Evolutionary conservation across 1,140 invertebrate genomes (phyloP).

Genomic region (Euschistus heros): DNA sequence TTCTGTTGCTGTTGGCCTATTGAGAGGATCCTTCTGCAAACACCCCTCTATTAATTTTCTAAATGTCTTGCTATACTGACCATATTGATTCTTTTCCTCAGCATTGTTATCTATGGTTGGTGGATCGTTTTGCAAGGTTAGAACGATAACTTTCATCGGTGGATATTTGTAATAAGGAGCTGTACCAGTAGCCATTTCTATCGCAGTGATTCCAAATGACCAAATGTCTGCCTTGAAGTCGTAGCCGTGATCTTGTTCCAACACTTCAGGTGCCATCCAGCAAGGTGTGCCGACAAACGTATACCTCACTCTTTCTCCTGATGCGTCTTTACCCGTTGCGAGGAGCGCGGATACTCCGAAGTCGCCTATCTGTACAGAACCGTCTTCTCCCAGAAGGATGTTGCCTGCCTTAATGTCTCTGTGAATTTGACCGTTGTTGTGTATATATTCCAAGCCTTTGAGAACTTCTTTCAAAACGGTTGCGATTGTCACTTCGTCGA

Average conservation of each 20-base stretch:
- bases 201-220: constrained; percentile 98
- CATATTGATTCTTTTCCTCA: constrained; percentile 96
- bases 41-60: constrained; percentile 91
- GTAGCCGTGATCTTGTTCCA: constrained; percentile 98
- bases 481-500: constrained; percentile 97
- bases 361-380: constrained; percentile 95
- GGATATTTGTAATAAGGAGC: constrained; percentile 98
- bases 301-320: constrained; percentile 86
- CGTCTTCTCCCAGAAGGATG: constrained; percentile 94
- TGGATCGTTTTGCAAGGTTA: constrained; percentile 97
- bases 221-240: constrained; percentile 99
- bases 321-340: constrained; percentile 78
- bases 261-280: constrained; percentile 99
- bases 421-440: constrained; percentile 97
- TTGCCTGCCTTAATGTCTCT: constrained; percentile 98
- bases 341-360: constrained; percentile 91
- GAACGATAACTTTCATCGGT: constrained; percentile 90
- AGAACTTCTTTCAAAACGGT: constrained; percentile 96
- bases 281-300: constrained; percentile 97
- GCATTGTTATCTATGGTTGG: constrained; percentile 90
- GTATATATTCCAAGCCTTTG: constrained; percentile 97
- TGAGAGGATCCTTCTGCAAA: constrained; percentile 87
- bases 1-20: constrained; percentile 91
- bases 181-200: constrained; percentile 96
- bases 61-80: constrained; percentile 94